Percentiles rank a stretch among this genome's conserved stretches.
Conservation (phyloP, 2,797 vertebrate species). For the Bovichtus variegatus region DNA sequence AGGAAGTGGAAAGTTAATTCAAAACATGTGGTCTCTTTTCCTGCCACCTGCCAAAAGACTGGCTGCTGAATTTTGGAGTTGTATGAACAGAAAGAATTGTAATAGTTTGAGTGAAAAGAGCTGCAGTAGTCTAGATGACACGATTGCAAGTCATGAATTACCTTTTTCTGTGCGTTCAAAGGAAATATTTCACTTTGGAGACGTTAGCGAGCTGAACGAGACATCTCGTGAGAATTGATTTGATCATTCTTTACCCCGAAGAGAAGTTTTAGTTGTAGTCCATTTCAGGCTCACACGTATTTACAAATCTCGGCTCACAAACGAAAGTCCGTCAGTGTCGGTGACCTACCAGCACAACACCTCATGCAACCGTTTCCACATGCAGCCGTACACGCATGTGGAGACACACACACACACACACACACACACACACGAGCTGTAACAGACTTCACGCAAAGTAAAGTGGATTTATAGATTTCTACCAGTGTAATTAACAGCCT, state of each 20-base stretch:
- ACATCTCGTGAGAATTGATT: not conserved
- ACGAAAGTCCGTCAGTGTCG: not conserved
- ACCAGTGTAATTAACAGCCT: constrained; percentile 77
- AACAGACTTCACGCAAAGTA: constrained; percentile 38
- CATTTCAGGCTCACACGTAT: not conserved
- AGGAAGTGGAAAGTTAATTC: not conserved
- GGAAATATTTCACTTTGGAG: constrained; percentile 11
- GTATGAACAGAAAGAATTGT: not conserved
- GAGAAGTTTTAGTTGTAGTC: not conserved
- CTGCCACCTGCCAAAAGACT: not conserved
- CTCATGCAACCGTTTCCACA: not conserved
- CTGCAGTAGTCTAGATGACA: not conserved
- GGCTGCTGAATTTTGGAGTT: not conserved
- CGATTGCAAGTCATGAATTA: not conserved
- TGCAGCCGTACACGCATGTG: too few species aligned
- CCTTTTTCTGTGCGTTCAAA: not conserved
- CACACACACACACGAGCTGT: constrained; percentile 14
- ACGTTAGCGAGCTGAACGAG: constrained; percentile 1
- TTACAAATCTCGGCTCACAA: not conserved
- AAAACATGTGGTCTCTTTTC: not conserved
- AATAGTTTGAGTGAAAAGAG: not conserved
- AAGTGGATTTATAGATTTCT: constrained; percentile 66
- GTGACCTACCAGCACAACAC: not conserved
- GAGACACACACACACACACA: not conserved
- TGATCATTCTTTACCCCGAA: too few species aligned